A percentile compares a stretch with the other conserved stretches of the same genome.
Evolutionary conservation across 2,888 invertebrate genomes (phyloP).

Genomic region (Microchrysa polita): DNA sequence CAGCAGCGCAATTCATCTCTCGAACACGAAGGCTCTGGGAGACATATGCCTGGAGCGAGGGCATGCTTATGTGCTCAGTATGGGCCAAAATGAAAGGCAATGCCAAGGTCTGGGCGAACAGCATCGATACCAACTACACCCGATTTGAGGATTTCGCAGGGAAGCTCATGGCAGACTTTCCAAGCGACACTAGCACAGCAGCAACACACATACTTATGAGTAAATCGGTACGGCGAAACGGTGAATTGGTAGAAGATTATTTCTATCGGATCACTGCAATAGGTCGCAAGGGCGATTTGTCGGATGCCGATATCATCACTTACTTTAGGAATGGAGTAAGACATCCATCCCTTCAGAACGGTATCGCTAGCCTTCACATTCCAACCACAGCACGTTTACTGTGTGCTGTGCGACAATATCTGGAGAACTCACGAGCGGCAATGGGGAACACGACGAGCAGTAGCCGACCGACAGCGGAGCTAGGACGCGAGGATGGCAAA

Average conservation of each 20-base stretch:
- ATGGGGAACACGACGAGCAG: too few species aligned
- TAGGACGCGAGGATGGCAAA: too few species aligned
- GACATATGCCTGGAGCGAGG: background rate
- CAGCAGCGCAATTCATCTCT: background rate
- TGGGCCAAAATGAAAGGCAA: background rate
- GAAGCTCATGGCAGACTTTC: background rate
- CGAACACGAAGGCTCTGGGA: background rate
- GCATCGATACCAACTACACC: background rate
- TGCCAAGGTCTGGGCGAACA: constrained; percentile 10
- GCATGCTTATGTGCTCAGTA: background rate
- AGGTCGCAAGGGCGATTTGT: background rate
- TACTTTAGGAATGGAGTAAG: background rate
- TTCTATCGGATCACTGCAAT: background rate
- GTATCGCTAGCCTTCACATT: background rate
- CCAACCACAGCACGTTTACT: background rate
- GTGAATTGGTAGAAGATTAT: background rate
- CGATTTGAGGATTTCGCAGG: background rate
- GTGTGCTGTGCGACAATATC: background rate
- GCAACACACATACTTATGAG: background rate
- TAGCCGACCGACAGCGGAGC: too few species aligned
- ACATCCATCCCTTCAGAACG: background rate
- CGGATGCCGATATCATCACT: background rate
- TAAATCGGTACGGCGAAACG: background rate
- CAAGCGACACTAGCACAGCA: background rate
- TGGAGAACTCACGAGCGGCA: too few species aligned